Conservation (phyloP, 2,888 invertebrate species). For the Criorhina ranunculi region DNA sequence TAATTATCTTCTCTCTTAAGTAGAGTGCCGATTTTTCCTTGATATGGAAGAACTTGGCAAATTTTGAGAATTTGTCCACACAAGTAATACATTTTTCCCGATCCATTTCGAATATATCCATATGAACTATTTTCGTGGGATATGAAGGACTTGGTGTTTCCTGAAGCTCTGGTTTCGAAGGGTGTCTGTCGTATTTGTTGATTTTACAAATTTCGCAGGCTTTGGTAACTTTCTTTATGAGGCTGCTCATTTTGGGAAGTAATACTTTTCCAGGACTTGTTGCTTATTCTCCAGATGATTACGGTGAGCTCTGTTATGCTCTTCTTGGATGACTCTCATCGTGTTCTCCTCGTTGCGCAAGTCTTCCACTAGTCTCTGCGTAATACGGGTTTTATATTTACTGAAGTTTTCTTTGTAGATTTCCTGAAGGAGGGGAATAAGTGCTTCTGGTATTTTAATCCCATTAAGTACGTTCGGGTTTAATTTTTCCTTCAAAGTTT, state of each 20-base stretch:
- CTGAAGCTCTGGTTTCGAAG: slow-evolving; percentile 6
- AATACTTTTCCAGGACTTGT: slow-evolving; percentile 42
- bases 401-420: slow-evolving; percentile 27
- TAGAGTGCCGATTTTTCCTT: background rate
- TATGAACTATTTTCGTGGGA: slow-evolving; percentile 7
- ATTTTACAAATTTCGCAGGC: slow-evolving; percentile 18
- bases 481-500: too few species aligned
- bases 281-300: slow-evolving; percentile 50
- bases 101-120: slow-evolving; percentile 1
- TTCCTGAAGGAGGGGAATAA: slow-evolving; percentile 21
- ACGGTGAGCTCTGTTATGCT: slow-evolving; percentile 41
- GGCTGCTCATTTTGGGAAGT: slow-evolving; percentile 31
- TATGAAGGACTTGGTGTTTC: slow-evolving; percentile 4
- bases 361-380: slow-evolving; percentile 20
- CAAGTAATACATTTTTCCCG: slow-evolving; percentile 18
- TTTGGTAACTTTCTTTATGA: slow-evolving; percentile 20
- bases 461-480: too few species aligned
- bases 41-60: background rate
- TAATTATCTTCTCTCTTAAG: slow-evolving; percentile 47
- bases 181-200: slow-evolving; percentile 41
- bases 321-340: slow-evolving; percentile 30
- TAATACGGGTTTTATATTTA: slow-evolving; percentile 31
- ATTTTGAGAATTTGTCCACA: slow-evolving; percentile 20
- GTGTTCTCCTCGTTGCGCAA: too few species aligned
- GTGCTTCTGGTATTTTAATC: slow-evolving; percentile 22